These are phyloP conservation scores for Miniopterus natalensis DNA, from an alignment of 2,113 vertebrate species.

Conservation along the genomic window DNA sequence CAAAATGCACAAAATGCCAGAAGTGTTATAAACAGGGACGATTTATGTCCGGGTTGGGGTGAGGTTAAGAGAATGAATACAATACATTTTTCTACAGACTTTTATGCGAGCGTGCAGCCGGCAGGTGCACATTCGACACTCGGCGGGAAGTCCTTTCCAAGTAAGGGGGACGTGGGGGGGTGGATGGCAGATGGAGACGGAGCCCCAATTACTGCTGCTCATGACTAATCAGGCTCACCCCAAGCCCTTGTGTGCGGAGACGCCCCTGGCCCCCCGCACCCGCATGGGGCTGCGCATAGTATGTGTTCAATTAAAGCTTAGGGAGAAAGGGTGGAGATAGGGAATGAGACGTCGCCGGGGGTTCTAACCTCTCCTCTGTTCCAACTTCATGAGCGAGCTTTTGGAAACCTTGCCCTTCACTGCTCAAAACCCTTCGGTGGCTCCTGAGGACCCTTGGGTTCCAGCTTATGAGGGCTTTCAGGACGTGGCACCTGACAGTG, in stretches of 20 bases:
- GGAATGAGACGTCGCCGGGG: not conserved
- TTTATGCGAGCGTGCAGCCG: not conserved
- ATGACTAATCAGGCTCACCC: not conserved
- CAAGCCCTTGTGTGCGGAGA: accelerated
- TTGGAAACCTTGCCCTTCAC: not conserved
- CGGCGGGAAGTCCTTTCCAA: not conserved
- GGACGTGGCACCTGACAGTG: not conserved
- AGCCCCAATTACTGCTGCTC: not conserved
- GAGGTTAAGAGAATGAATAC: slow-evolving; percentile 78
- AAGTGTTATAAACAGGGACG: slow-evolving; percentile 82
- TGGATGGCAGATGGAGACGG: not conserved
- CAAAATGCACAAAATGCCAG: slow-evolving; percentile 80
- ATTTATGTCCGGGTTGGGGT: slow-evolving; percentile 79
- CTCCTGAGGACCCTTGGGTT: not conserved
- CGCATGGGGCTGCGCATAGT: not conserved
- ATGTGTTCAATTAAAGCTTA: not conserved
- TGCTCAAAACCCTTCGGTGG: not conserved
- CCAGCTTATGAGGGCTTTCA: not conserved
- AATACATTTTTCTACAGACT: slow-evolving; percentile 66
- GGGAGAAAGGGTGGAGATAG: not conserved
- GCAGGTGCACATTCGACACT: slow-evolving; percentile 32
- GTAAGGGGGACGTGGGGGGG: not conserved
- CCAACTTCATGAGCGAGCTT: not conserved
- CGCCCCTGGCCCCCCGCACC: not conserved
- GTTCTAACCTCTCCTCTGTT: not conserved